These are phyloP conservation scores for Drosophila eugracilis DNA, from an alignment of 1,140 invertebrate genomes.

Conservation along the genomic window DNA sequence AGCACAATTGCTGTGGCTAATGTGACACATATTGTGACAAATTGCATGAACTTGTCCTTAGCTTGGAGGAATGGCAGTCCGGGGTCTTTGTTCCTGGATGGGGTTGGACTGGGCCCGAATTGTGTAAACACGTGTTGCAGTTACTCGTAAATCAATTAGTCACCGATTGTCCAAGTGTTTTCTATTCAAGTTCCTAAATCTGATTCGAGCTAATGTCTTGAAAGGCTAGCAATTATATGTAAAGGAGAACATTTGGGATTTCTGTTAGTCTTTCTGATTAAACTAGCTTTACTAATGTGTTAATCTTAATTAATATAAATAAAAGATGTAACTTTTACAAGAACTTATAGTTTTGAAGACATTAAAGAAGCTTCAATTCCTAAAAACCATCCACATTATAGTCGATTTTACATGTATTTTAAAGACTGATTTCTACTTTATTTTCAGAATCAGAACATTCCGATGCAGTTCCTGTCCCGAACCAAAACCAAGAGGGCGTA, in stretches of 20 bases:
- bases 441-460: background rate
- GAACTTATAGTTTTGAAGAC: too few relatives aligned
- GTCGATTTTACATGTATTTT: too few relatives aligned
- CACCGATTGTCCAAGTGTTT: constrained; percentile 16
- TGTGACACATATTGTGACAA: constrained; percentile 85
- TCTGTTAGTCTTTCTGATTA: background rate
- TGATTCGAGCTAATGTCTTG: too few relatives aligned
- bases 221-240: background rate
- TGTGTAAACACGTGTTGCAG: constrained; percentile 73
- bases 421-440: background rate
- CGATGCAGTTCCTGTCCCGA: background rate
- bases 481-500: too few relatives aligned
- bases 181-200: background rate
- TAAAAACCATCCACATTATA: too few relatives aligned
- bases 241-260: background rate
- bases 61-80: constrained; percentile 3
- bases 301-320: too few relatives aligned
- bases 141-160: constrained; percentile 47
- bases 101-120: constrained; percentile 29
- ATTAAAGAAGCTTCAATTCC: too few relatives aligned
- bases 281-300: background rate
- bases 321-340: too few relatives aligned
- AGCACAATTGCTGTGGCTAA: constrained; percentile 84
- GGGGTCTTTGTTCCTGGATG: constrained; percentile 6
- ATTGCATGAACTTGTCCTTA: constrained; percentile 67